phyloP scores from a whole-genome alignment of 2,797 vertebrate species.

The Pangasius sanitwongsei region DNA sequence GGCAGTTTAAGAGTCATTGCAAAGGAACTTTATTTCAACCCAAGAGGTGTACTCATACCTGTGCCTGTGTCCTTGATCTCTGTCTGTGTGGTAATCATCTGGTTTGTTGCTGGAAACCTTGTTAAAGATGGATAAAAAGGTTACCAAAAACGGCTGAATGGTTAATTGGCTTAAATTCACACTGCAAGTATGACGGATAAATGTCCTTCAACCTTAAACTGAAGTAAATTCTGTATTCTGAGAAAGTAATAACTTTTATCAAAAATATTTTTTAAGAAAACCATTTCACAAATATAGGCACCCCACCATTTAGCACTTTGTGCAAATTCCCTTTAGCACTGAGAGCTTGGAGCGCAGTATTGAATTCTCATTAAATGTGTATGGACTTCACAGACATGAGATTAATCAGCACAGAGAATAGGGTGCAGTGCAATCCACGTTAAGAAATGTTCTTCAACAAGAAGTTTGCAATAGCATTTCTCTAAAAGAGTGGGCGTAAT shows the following conservation, averaged over 20 bases:
- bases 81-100: background rate
- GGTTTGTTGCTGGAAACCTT: background rate
- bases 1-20: background rate
- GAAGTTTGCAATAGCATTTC: background rate
- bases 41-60: background rate
- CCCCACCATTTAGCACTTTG: background rate
- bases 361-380: conserved; percentile 11
- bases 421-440: background rate
- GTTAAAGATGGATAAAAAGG: background rate
- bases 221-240: background rate
- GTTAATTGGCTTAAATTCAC: background rate
- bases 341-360: background rate
- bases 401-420: background rate
- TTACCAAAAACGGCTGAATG: background rate
- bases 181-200: background rate
- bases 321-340: background rate
- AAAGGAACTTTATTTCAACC: background rate
- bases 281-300: background rate
- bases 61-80: background rate
- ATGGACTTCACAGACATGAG: background rate
- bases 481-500: background rate
- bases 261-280: too few relatives aligned
- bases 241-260: too few relatives aligned
- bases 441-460: background rate
- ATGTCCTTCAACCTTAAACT: background rate